Evolutionary conservation across 2,797 vertebrate species (phyloP), one percentile per base, ranked within the genome.

Genomic region (Sebastes melanostomus): DNA sequence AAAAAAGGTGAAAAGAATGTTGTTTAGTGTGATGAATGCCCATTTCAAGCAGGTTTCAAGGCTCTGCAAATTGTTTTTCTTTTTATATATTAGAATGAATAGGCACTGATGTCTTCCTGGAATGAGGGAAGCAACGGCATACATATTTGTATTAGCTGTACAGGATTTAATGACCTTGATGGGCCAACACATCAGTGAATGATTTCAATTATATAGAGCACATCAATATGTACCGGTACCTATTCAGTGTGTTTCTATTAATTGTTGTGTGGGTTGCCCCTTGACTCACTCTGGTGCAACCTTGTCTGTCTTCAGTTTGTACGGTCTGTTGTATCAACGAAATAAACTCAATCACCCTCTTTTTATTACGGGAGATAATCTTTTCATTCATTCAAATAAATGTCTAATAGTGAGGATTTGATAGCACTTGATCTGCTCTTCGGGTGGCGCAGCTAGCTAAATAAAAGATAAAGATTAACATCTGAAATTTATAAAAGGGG

Each of bases 1-100:
- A 84, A 78, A 60, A 24, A 78, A 62, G 36, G 32, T 69, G 25
- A 67, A 65, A 22, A 54, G 67, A 80, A 60, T 62, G 50, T 68
- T 72, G 46, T 50, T 50, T 38, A 27, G 6, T 58, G 30, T 78
- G 75, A 86, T 73, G 50, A 63, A 72, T 74, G 13, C 38, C 27
- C 66, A 29, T 71, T 55, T 82, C 20, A 69, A 70, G 20, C 36
- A 59, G 29, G 34, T 79, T 65, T 72, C 29, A 69, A 75, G 24
- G 61, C 22, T 72, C 62, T 72, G 22, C 36, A 68, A 76, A 78
- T 54, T 27, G 72, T 50, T 50, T 50, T 50, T 50, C 71, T 60
- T 56, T 9, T 30, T 67, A 62, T 34, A 63, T 34, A 78, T 59
- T 1, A 54, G 60, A 78, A 63, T 70, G 2, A 65, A 77, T n/a